Base-by-base conservation (phyloP, 1,140 invertebrate genomes). In the Cecropterus lyciades region DNA sequence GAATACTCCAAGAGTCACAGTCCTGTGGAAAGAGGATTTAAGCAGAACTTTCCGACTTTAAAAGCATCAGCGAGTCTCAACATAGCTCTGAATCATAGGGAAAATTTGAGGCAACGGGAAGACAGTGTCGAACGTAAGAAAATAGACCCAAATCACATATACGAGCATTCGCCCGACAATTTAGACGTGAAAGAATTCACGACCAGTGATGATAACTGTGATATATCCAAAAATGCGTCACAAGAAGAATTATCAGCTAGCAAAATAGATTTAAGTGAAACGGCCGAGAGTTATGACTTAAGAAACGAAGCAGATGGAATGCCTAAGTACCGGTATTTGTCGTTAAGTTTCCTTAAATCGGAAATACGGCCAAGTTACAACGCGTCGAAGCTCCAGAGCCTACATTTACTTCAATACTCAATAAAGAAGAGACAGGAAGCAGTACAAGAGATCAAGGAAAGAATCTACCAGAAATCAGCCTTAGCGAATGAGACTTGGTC, bases 311-410 rank as follows among this genome's bases (percentile, higher is more conserved):
- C 76, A 0, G 86, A 84, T 14, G 80, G 84, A 0, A 78, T 81
- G 15, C 87, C 87, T 0, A 92, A 90, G 67, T 89, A 84, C 67
- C 69, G 89, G 45, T 92, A 90, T 68, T 57, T 89, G 56, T 82
- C 85, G 11, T 52, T 93, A 1, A 93, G 90, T 72, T 93, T 92
- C 65, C 72, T 92, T 0, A 93, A 92, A 72, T 92, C 89, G 0
- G 95, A 96, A 79, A 93, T 96, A 43, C 93, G 94, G 51, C 93
- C 93, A 0, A 97, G 96, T 80, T 98, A 97, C 78, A 95, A 94
- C 14, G 93, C 97, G 8, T 94, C 94, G 14, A 96, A 96, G 70
- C 85, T 98, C 5, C 93, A 91, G 51, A 91, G 83, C 42, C 62
- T 93, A 3, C 92, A 93, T 76, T 73, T 91, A 9, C 64, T 93